Conservation (phyloP, 2,113 vertebrate species). For the Hystrix brachyura region DNA sequence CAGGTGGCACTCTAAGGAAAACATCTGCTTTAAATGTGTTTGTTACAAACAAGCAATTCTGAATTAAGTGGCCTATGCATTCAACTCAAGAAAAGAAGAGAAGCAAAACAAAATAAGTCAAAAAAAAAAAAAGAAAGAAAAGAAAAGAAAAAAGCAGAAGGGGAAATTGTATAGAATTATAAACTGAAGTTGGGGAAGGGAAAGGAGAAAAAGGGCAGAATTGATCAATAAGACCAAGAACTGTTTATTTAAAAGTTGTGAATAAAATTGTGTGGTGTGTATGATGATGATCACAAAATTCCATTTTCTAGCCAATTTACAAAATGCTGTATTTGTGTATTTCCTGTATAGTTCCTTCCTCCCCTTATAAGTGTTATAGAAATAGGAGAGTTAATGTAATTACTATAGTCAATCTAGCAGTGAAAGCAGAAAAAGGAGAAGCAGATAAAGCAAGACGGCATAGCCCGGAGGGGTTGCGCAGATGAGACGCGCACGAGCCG, state of each 20-base stretch:
- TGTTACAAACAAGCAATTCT: not conserved
- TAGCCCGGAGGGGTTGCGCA: fast-evolving
- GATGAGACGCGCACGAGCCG: not conserved
- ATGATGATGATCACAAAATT: not conserved
- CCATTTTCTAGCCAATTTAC: not conserved
- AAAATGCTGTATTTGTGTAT: not conserved
- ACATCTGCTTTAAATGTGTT: not conserved
- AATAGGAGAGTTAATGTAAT: not conserved
- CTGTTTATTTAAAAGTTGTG: not conserved
- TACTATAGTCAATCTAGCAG: not conserved
- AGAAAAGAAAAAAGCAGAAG: not conserved
- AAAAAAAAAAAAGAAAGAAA: constrained; percentile 19
- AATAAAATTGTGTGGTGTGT: not conserved
- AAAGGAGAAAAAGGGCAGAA: not conserved
- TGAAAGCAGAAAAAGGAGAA: not conserved
- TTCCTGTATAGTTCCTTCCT: not conserved
- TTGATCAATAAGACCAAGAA: not conserved
- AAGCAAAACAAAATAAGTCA: not conserved
- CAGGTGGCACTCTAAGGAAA: not conserved
- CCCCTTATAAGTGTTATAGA: not conserved
- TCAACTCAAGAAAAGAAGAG: not conserved
- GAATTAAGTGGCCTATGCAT: not conserved
- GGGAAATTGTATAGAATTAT: not conserved
- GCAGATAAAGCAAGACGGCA: too few species aligned
- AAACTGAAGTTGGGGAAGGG: not conserved